Percentiles rank a stretch among this genome's conserved stretches.
phyloP scores from a whole-genome alignment of 2,888 invertebrate genomes.

The Thalpophila matura region DNA sequence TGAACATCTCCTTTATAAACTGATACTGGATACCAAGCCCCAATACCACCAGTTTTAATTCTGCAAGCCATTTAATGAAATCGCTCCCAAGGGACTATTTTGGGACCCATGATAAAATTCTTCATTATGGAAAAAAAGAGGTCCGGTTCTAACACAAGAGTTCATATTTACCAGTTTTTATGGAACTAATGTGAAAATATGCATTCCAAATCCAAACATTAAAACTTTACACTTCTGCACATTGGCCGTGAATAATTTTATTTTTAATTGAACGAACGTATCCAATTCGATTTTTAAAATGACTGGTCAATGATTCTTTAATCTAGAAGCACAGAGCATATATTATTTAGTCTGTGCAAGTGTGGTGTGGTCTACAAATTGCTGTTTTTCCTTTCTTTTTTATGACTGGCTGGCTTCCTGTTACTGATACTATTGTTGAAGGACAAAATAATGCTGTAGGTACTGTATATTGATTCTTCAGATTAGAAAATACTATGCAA shows the following conservation, averaged over 20 bases:
- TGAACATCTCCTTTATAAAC: too few species aligned
- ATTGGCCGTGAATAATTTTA: slow-evolving; percentile 36
- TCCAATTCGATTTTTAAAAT: slow-evolving; percentile 29
- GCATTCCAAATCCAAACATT: slow-evolving; percentile 37
- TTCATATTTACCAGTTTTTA: slow-evolving; percentile 8
- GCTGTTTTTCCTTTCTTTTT: slow-evolving; percentile 20
- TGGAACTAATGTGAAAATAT: slow-evolving; percentile 41
- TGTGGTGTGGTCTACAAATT: slow-evolving; percentile 3
- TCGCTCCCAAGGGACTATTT: slow-evolving; percentile 12
- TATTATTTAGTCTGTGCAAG: slow-evolving; percentile 13
- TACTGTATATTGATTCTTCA: not conserved
- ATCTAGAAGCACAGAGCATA: not conserved
- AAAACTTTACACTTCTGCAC: slow-evolving; percentile 39
- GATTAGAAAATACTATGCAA: not conserved
- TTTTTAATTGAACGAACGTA: slow-evolving; percentile 36
- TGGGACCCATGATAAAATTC: not conserved
- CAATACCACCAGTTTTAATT: not conserved
- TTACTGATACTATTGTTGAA: slow-evolving; percentile 18
- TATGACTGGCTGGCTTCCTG: slow-evolving; percentile 20
- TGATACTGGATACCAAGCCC: too few species aligned
- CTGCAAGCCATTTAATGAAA: not conserved
- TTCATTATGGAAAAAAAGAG: not conserved
- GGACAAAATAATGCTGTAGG: too few species aligned
- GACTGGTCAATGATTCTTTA: slow-evolving; percentile 5
- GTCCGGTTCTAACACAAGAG: not conserved